phyloP scores from a whole-genome alignment of 2,113 vertebrate species.

The Dinomys branickii region DNA sequence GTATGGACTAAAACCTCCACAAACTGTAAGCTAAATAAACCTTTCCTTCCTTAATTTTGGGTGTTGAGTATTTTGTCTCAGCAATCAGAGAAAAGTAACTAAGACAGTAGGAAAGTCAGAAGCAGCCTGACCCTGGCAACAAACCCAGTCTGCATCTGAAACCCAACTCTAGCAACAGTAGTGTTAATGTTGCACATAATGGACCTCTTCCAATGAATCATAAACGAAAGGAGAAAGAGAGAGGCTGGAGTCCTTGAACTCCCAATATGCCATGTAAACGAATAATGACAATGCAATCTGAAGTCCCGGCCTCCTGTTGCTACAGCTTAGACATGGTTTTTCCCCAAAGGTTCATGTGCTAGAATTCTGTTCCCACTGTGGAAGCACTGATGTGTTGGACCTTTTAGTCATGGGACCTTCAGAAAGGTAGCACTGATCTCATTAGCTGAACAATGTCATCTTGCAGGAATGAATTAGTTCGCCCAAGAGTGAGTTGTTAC shows the following conservation, averaged over 20 bases:
- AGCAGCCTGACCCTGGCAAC: background rate
- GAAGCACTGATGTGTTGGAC: background rate
- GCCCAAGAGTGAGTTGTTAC: background rate
- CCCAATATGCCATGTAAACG: background rate
- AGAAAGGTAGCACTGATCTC: background rate
- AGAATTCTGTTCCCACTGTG: background rate
- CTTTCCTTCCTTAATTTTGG: no score
- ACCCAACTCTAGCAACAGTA: background rate
- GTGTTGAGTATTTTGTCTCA: no score
- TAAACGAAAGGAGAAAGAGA: background rate
- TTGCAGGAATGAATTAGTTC: background rate
- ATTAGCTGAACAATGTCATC: background rate
- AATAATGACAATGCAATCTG: conserved; percentile 2
- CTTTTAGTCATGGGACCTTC: background rate
- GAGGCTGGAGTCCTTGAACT: background rate
- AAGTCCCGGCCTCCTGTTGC: background rate
- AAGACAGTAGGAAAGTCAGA: background rate
- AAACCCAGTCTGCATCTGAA: background rate
- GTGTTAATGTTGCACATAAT: background rate
- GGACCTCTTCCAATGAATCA: background rate
- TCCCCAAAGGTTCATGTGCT: background rate
- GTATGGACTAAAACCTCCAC: no score
- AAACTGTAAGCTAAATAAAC: no score
- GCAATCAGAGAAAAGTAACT: no score
- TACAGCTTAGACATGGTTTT: background rate